Base-by-base conservation (phyloP, 2,888 invertebrate species). In the Caenorhabditis sinica region DNA sequence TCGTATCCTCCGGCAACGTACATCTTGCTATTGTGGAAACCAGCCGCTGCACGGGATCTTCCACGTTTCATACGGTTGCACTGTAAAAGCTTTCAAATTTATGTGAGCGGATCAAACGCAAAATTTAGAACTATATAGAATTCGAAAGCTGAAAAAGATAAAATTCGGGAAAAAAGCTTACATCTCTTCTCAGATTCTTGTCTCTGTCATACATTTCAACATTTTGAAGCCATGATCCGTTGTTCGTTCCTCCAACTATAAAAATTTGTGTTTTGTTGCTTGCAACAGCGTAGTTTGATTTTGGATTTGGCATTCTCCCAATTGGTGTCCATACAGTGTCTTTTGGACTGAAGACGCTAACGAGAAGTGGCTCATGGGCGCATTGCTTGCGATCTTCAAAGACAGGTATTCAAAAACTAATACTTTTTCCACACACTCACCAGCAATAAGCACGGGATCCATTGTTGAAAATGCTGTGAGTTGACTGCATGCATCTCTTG, bases 1-100 rank as follows among this genome's bases (percentile, higher is more conserved):
- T 85, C 82, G 36, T 85, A 85, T 56, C 85, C 85, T 15, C 85
- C 85, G 25, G 68, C 36, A 4, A 85, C 85, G 65, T 69, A 85
- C 28, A 85, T n/a, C 53, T 82, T 82, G 20, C 73, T 56, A 43
- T 80, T 75, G 43, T 82, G 82, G 43, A 82, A 75, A n/a, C 75
- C 82, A 15, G 79, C 85, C 6, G 85, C 71, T 4, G 85, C 80
- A 9, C 85, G 53, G 5, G 85, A 82, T 79, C 82, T 40, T 60
- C 81, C 84, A 9, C 49, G 56, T 8, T 58, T 69, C 74, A 83
- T 68, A 33, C 36, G 28, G 6, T 58, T 43, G 20, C 76, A 65
- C 76, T 83, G 77, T 0, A 77, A 56, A 15, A 5, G 6, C 61
- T 75, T 66, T 77, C 23, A 20, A 65, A 73, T 66, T 66, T 6